Conservation (phyloP, 2,797 vertebrate genomes). For the Clarias pachynema region DNA sequence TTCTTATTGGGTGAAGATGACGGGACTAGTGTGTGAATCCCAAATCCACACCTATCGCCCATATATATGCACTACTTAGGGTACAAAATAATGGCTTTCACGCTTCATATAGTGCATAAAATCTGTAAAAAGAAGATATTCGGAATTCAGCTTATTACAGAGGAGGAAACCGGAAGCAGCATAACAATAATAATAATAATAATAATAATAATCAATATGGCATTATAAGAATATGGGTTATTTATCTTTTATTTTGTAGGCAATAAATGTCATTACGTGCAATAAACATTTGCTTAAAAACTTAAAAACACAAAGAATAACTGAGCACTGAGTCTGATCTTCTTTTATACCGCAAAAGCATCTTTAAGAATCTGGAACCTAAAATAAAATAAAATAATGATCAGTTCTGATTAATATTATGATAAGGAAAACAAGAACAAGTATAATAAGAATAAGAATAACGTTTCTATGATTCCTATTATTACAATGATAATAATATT, state of each 20-base stretch:
- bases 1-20: slow-evolving; percentile 47
- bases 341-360: neutral
- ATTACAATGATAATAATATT: neutral
- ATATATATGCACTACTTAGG: neutral
- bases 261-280: neutral
- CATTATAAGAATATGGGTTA: too few relatives aligned
- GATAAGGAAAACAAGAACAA: neutral
- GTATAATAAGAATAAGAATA: neutral
- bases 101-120: neutral
- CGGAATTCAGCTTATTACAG: neutral
- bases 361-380: neutral
- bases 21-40: neutral
- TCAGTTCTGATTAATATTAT: neutral
- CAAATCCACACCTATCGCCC: slow-evolving; percentile 6
- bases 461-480: neutral
- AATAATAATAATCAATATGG: neutral
- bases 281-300: neutral
- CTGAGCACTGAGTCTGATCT: neutral
- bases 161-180: neutral
- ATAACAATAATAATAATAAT: neutral
- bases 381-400: neutral
- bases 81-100: neutral
- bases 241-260: neutral
- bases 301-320: neutral
- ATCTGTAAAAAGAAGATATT: neutral